A percentile compares a stretch with the other conserved stretches of the same genome.
These are phyloP conservation scores for Ceratothoa steindachneri DNA, from an alignment of 2,888 invertebrate genomes.

Conservation along the genomic window DNA sequence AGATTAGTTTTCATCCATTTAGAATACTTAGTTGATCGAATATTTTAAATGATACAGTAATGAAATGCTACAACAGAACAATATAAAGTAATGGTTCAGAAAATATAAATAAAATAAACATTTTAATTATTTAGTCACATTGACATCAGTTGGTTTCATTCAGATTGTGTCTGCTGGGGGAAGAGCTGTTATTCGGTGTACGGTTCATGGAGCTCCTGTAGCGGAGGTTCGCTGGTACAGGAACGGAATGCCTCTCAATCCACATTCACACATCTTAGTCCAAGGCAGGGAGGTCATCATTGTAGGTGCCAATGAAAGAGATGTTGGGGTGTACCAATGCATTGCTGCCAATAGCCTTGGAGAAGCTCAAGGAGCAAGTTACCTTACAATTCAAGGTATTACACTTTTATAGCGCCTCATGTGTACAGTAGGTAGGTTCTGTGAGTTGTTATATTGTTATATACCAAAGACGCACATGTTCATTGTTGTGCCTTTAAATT, in stretches of 20 bases:
- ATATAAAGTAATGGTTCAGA: too few relatives aligned
- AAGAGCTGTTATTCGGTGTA: constrained; percentile 26
- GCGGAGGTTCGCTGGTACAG: constrained; percentile 42
- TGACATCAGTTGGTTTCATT: too few relatives aligned
- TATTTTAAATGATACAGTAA: not conserved
- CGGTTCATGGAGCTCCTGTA: constrained; percentile 33
- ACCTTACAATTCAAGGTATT: constrained; percentile 28
- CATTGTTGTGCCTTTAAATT: too few relatives aligned
- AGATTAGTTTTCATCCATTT: not conserved
- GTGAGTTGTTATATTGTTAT: not conserved
- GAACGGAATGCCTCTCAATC: constrained; percentile 26
- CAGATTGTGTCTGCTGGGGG: constrained; percentile 35
- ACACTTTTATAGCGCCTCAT: not conserved
- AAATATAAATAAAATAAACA: too few relatives aligned
- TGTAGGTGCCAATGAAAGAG: constrained; percentile 30
- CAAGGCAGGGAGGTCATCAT: constrained; percentile 36
- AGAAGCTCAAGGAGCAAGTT: constrained; percentile 32
- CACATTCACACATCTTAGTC: constrained; percentile 21
- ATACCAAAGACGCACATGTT: not conserved
- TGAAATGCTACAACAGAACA: too few relatives aligned
- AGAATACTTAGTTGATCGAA: not conserved
- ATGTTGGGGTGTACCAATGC: constrained; percentile 43
- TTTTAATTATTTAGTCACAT: too few relatives aligned
- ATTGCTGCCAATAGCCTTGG: constrained; percentile 42
- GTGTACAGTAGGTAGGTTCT: not conserved